Percentiles rank a stretch among this genome's conserved stretches.
Evolutionary conservation across 1,140 invertebrate genomes (phyloP).

Genomic region (Micrasema minimum): DNA sequence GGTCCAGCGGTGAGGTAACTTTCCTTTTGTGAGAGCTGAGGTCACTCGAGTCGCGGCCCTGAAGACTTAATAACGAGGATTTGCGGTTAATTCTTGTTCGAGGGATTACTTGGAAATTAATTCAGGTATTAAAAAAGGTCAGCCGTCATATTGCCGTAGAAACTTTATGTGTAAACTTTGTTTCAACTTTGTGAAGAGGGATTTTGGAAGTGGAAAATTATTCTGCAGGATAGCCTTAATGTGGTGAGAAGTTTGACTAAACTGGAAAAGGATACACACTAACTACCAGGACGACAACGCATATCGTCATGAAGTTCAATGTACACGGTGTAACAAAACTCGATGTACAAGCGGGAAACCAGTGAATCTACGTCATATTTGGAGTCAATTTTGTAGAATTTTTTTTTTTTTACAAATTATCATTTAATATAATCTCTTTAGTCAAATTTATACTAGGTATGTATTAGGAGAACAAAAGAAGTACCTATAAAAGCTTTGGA

Average conservation of each 20-base stretch:
- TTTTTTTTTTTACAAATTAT: too few relatives aligned
- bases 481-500: too few relatives aligned
- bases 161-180: constrained; percentile 27
- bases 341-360: too few relatives aligned
- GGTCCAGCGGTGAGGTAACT: constrained; percentile 2
- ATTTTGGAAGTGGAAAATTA: constrained; percentile 23
- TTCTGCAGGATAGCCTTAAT: constrained; percentile 2
- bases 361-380: too few relatives aligned
- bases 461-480: too few relatives aligned
- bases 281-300: too few relatives aligned
- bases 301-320: too few relatives aligned
- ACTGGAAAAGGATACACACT: too few relatives aligned
- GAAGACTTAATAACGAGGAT: constrained; percentile 48
- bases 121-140: constrained; percentile 45
- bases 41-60: constrained; percentile 16
- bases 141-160: constrained; percentile 23
- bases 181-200: constrained; percentile 5
- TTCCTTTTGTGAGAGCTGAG: constrained; percentile 16
- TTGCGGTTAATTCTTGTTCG: constrained; percentile 49
- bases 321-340: too few relatives aligned
- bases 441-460: too few relatives aligned
- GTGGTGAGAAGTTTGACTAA: constrained; percentile 19
- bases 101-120: constrained; percentile 31
- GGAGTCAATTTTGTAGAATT: too few relatives aligned
- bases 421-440: too few relatives aligned